Percentiles rank a stretch among this genome's conserved stretches.
Evolutionary conservation across 2,113 vertebrate genomes (phyloP).

Genomic region (Ciconia maguari): DNA sequence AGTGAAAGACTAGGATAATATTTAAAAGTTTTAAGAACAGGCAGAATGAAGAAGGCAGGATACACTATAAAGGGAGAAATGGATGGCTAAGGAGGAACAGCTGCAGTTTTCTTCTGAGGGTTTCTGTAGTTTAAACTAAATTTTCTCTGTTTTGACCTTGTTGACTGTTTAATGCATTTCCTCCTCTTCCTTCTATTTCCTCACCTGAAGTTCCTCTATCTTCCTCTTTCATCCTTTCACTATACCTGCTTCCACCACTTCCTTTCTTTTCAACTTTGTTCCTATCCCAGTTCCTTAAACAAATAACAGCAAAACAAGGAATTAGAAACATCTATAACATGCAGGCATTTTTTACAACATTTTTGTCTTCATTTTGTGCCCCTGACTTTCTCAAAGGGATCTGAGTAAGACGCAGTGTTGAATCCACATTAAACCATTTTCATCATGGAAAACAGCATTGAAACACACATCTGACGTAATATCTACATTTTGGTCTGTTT

Average conservation of each 20-base stretch:
- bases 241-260: background rate
- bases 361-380: background rate
- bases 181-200: background rate
- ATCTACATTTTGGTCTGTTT: background rate
- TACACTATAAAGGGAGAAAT: background rate
- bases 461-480: background rate
- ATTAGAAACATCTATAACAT: background rate
- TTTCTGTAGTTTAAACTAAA: background rate
- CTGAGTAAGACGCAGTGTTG: background rate
- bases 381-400: background rate
- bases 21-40: background rate
- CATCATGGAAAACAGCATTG: background rate
- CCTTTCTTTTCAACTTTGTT: background rate
- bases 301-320: background rate
- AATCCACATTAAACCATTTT: background rate
- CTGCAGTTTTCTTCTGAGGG: background rate
- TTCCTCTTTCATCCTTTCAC: background rate
- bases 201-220: background rate
- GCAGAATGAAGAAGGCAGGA: background rate
- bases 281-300: background rate
- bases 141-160: background rate
- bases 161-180: background rate
- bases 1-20: background rate
- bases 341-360: background rate
- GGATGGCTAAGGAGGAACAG: background rate